Conservation (phyloP, 1,140 invertebrate species). For the Tetramorium parvispinum region DNA sequence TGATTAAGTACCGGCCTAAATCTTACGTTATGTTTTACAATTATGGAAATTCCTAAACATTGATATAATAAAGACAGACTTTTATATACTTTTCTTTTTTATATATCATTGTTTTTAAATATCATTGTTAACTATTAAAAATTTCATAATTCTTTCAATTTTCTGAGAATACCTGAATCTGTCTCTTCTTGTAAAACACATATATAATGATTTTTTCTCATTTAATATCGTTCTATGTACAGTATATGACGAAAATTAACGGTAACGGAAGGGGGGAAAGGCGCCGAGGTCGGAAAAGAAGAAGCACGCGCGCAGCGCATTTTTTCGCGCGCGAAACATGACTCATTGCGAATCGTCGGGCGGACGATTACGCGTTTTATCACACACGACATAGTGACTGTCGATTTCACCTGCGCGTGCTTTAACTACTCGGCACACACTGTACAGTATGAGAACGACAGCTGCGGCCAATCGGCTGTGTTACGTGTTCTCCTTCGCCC, state of each 20-base stretch:
- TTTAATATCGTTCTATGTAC: not conserved
- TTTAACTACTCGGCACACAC: conserved; percentile 46
- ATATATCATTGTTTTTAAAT: too few relatives aligned
- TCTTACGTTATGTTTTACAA: too few relatives aligned
- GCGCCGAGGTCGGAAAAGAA: not conserved
- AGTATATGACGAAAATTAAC: not conserved
- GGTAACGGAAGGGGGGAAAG: not conserved
- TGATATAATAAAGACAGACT: too few relatives aligned
- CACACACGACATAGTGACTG: conserved; percentile 20
- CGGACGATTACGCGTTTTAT: conserved; percentile 13
- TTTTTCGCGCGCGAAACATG: conserved; percentile 24
- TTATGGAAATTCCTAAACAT: too few relatives aligned
- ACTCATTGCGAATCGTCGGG: conserved; percentile 11
- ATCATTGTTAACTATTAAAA: not conserved
- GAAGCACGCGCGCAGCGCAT: not conserved
- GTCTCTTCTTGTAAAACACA: not conserved
- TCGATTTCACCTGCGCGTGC: conserved; percentile 21
- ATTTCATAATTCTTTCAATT: not conserved
- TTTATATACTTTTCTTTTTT: too few relatives aligned
- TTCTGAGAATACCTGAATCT: not conserved
- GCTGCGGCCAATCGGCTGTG: conserved; percentile 60
- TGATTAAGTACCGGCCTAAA: too few relatives aligned
- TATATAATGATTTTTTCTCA: not conserved
- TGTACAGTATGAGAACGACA: conserved; percentile 49
- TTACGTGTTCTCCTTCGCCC: conserved; percentile 56